phyloP scores from a whole-genome alignment of 2,888 invertebrate species.

The Aromia moschata region DNA sequence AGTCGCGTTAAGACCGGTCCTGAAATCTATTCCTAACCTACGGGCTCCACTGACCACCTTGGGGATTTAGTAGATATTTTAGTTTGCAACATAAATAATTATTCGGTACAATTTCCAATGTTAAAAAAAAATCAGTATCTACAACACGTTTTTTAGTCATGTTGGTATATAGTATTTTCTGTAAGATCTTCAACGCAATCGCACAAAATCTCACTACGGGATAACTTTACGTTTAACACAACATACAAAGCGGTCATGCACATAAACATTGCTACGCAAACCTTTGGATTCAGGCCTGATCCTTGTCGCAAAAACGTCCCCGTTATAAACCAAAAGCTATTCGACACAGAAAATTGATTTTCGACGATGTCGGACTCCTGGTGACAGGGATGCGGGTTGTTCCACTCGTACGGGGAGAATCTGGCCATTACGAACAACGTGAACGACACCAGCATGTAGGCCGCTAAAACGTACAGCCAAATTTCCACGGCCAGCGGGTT shows the following conservation, averaged over 20 bases:
- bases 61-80: too few relatives aligned
- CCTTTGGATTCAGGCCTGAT: constrained; percentile 85
- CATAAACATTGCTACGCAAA: constrained; percentile 56
- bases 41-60: too few relatives aligned
- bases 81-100: too few relatives aligned
- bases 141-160: too few relatives aligned
- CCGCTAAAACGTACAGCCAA: constrained; percentile 94
- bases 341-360: constrained; percentile 96
- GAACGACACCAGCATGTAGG: constrained; percentile 92
- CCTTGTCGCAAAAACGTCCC: constrained; percentile 90
- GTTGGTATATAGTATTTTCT: too few relatives aligned
- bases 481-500: constrained; percentile 96
- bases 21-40: too few relatives aligned
- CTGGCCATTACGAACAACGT: constrained; percentile 96
- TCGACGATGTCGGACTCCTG: constrained; percentile 86
- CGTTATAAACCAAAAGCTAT: constrained; percentile 91
- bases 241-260: constrained; percentile 15
- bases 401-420: constrained; percentile 97
- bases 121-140: too few relatives aligned
- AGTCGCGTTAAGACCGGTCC: too few relatives aligned
- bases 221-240: background rate
- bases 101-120: too few relatives aligned
- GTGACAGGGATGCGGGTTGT: constrained; percentile 81
- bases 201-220: background rate
- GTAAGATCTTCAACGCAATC: too few relatives aligned